phyloP scores from a whole-genome alignment of 53 echinoderm and acorn worm species.

The Echinarachnius parma region DNA sequence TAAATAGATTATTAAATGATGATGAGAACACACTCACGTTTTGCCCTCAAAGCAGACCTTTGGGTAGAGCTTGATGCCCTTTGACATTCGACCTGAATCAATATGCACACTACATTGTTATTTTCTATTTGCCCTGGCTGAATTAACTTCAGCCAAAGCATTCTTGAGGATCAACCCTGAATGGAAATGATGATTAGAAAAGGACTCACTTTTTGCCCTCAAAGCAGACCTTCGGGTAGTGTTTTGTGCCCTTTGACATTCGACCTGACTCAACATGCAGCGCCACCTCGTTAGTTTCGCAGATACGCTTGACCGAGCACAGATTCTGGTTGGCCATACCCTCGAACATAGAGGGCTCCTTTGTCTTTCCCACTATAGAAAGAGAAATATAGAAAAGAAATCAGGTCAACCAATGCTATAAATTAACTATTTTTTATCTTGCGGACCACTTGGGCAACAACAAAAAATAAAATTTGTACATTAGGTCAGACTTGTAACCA shows the following conservation, averaged over 20 bases:
- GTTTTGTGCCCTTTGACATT: slow-evolving; percentile 10
- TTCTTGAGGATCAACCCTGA: too few species aligned
- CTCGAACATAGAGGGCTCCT: not conserved
- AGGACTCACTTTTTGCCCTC: slow-evolving; percentile 70
- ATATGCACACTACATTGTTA: slow-evolving; percentile 42
- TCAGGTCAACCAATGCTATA: too few species aligned
- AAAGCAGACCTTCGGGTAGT: slow-evolving; percentile 52
- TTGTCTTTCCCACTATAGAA: slow-evolving; percentile 12
- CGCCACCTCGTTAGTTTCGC: slow-evolving; percentile 45
- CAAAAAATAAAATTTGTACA: too few species aligned
- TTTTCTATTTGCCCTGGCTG: too few species aligned
- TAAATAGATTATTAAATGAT: too few species aligned
- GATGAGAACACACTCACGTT: too few species aligned
- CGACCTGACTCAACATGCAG: slow-evolving; percentile 50
- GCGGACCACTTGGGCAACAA: too few species aligned
- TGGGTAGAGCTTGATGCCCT: slow-evolving; percentile 31
- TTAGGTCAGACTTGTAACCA: too few species aligned
- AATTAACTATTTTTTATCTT: too few species aligned
- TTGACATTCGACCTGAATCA: slow-evolving; percentile 39
- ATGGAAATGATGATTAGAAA: too few species aligned
- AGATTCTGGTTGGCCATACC: slow-evolving; percentile 29
- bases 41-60: slow-evolving; percentile 63
- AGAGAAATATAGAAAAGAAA: too few species aligned
- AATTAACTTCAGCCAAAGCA: too few species aligned
- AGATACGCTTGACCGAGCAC: slow-evolving; percentile 31